Percentiles rank a stretch among this genome's conserved stretches.
phyloP scores from a whole-genome alignment of 2,113 vertebrate species.

The Panurus biarmicus region DNA sequence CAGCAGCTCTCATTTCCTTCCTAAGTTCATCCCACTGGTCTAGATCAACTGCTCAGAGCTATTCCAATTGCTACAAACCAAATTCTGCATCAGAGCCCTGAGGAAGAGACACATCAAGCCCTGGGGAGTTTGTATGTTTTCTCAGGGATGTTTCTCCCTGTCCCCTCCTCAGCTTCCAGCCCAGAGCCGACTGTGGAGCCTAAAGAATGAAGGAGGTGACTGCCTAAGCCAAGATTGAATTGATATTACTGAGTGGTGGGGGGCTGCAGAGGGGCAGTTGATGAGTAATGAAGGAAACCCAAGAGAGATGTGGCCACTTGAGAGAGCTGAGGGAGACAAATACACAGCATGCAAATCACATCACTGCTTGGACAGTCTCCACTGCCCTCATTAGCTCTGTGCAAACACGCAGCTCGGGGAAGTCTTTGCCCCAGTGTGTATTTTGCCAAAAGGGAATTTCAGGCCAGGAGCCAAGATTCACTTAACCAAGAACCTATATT shows the following conservation, averaged over 20 bases:
- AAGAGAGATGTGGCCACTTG: background rate
- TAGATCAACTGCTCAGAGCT: background rate
- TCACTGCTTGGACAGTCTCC: background rate
- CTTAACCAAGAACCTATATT: constrained; percentile 41
- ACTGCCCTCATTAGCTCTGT: background rate
- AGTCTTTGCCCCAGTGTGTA: background rate
- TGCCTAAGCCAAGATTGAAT: background rate
- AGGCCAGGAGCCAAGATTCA: constrained; percentile 20
- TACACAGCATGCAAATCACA: background rate
- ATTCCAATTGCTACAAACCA: background rate
- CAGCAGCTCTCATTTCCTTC: background rate
- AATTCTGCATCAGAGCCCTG: background rate
- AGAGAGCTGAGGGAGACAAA: background rate
- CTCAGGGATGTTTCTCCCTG: background rate
- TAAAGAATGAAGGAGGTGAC: background rate
- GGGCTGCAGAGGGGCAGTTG: background rate
- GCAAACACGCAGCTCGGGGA: background rate
- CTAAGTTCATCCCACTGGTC: background rate
- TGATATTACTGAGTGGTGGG: background rate
- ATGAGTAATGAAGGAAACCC: background rate
- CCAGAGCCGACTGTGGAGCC: background rate
- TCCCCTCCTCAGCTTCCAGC: background rate
- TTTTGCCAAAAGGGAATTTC: constrained; percentile 26
- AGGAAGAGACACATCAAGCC: background rate
- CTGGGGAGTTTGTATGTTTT: background rate